Percentiles rank a stretch among this genome's conserved stretches.
Evolutionary conservation across 92 coral and sea anemone genomes (phyloP).

Genomic region (Phenganax stokvisi): DNA sequence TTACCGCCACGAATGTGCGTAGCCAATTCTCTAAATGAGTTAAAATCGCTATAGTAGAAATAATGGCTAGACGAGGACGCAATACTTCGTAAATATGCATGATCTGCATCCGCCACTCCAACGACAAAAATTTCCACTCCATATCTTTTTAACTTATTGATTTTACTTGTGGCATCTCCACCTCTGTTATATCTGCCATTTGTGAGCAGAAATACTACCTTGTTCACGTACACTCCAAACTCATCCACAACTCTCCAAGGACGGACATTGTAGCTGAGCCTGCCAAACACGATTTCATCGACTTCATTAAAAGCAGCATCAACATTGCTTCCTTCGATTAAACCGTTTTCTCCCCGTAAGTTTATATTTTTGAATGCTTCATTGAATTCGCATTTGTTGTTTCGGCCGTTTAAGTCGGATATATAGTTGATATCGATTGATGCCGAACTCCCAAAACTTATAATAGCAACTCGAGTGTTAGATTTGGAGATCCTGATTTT

Average conservation of each 20-base stretch:
- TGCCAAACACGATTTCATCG: conserved; percentile 62
- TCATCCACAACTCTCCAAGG: conserved; percentile 42
- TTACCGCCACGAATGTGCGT: conserved; percentile 87
- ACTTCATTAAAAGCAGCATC: conserved; percentile 71
- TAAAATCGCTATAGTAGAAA: conserved; percentile 66
- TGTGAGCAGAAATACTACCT: conserved; percentile 74
- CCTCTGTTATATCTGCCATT: conserved; percentile 83
- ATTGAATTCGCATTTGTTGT: conserved; percentile 88
- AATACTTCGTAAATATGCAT: conserved; percentile 52
- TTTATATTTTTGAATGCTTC: conserved; percentile 51
- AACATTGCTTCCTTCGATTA: conserved; percentile 68
- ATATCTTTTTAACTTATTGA: conserved; percentile 50
- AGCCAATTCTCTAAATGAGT: conserved; percentile 71
- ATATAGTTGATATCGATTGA: conserved; percentile 82
- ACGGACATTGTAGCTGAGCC: conserved; percentile 59
- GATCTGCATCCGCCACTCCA: conserved; percentile 65
- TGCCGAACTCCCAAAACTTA: conserved; percentile 69
- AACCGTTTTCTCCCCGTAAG: conserved; percentile 46
- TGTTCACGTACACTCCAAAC: conserved; percentile 50
- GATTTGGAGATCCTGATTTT: conserved; percentile 66
- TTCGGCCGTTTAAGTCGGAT: conserved; percentile 44
- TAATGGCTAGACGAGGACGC: conserved; percentile 66
- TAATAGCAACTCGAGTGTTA: conserved; percentile 72
- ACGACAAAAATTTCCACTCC: conserved; percentile 73
- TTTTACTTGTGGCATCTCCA: conserved; percentile 62